Base-by-base conservation (phyloP, 2,888 invertebrate species). In the Hyposoter didymator region DNA sequence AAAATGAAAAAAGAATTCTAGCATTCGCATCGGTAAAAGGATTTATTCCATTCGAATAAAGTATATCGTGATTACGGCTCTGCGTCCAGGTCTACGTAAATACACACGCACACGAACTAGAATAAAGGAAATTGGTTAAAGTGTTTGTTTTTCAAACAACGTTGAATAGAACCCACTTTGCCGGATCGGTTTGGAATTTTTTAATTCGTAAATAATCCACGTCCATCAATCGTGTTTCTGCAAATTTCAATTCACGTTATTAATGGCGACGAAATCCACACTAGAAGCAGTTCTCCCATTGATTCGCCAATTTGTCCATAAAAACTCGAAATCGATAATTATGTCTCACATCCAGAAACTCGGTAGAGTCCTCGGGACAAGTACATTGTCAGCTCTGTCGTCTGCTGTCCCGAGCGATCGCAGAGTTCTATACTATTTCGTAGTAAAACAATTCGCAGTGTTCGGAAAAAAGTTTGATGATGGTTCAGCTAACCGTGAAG, bases 1-100 rank as follows among this genome's bases (percentile, higher is more conserved):
- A 5, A 28, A 28, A 66, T 35, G 17, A 1, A 59, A 59, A 59
- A 10, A 22, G 12, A 0, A 39, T 39, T 66, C 19, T 39, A 12
- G n/a, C 47, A 39, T 14, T 22, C 22, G 39, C 22, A 12, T 28
- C 39, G 59, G n/a, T 43, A 59, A 55, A 74, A 17, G 43, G 22
- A 74, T 74, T 74, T 59, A 55, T 55, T 59, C 39, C 35, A 59
- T 43, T 43, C 52, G 49, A 55, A 55, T 72, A 52, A 55, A 72
- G 49, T 72, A 22, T 72, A 72, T 52, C 19, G 35, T 19, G 52
- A 35, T 35, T n/a, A 32, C 14, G 17, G 70, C 19, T n/a, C 10
- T 28, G 39, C 10, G 22, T 32, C 47, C 1, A 28, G 10, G 22
- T 55, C 10, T 10, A 22, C 19, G 2, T 22, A 49, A 49, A 49